These are phyloP conservation scores for Batillaria attramentaria DNA, from an alignment of 1,140 invertebrate species.

Conservation along the genomic window DNA sequence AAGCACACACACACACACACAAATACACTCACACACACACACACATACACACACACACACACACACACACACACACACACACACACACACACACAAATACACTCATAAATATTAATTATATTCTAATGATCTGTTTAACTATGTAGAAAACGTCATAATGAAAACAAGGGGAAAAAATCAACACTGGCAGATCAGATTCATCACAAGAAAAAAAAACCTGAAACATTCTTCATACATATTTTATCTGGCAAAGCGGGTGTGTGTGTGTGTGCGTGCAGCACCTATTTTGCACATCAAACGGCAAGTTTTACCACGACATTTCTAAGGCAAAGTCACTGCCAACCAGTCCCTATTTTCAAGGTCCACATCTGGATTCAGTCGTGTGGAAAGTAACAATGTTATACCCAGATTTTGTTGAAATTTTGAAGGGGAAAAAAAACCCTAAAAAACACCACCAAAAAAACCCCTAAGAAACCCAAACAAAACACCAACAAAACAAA, in stretches of 20 bases:
- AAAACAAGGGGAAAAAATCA: background rate
- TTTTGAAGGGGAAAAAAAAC: background rate
- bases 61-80: slow-evolving; percentile 17
- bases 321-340: too few relatives aligned
- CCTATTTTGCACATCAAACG: too few relatives aligned
- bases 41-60: background rate
- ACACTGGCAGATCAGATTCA: background rate
- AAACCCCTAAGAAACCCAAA: background rate
- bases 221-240: background rate
- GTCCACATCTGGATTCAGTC: background rate
- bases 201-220: too few relatives aligned
- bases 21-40: slow-evolving; percentile 8
- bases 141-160: background rate
- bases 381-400: background rate
- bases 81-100: background rate
- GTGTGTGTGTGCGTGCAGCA: background rate
- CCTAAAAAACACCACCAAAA: background rate
- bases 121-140: background rate
- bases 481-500: background rate
- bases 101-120: background rate
- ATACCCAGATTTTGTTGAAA: background rate
- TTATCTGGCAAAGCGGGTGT: background rate
- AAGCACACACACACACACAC: slow-evolving; percentile 17
- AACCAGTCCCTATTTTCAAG: too few relatives aligned
- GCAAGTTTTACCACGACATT: too few relatives aligned